Evolutionary conservation across 2,113 vertebrate species (phyloP), one percentile per base, ranked within the genome.

Genomic region (Oncorhynchus tshawytscha): DNA sequence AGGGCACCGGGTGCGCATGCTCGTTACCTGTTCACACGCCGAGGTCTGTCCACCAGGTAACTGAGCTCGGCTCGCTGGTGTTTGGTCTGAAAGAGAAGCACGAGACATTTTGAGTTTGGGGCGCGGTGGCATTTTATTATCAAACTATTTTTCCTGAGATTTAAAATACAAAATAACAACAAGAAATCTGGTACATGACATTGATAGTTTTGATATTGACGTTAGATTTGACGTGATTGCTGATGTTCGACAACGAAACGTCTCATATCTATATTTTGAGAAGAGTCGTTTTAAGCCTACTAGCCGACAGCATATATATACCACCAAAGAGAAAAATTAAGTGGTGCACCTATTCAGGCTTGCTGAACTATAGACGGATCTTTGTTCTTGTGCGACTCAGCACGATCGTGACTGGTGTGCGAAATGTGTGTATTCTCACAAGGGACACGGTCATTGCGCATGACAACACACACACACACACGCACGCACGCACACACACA

Each of bases 21-120:
- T 57, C 16, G 93, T 90, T 95, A 99, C 97, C 97, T 99, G 96
- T 99, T 99, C 80, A 98, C 97, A 72, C 97, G 96, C 81, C 97
- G 94, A 70, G 97, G 97, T 94, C 97, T 95, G 91, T 99, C 97
- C 81, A 97, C 96, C 91, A 99, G 95, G 91, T 98, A 99, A 94
- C 95, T 97, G 93, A 99, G 96, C 85, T 99, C 97, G 85, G 94
- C 93, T 90, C 97, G 93, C 91, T 98, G 97, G 87, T 99, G 97
- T 93, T 99, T 99, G 69, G 94, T 95, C 97, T 99, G 94, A 90
- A 93, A 94, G 76, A 92, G 88, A 92, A 75, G 29, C 18, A 8
- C 3, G 15, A 20, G 5, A 13, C 11, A 1, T 3, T 69, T 57
- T 82, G 24, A 82, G 64, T 34, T 31, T 11, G n/a, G 39, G 70